These are phyloP conservation scores for Cyprinella venusta DNA, from an alignment of 2,797 vertebrate genomes.

Conservation along the genomic window DNA sequence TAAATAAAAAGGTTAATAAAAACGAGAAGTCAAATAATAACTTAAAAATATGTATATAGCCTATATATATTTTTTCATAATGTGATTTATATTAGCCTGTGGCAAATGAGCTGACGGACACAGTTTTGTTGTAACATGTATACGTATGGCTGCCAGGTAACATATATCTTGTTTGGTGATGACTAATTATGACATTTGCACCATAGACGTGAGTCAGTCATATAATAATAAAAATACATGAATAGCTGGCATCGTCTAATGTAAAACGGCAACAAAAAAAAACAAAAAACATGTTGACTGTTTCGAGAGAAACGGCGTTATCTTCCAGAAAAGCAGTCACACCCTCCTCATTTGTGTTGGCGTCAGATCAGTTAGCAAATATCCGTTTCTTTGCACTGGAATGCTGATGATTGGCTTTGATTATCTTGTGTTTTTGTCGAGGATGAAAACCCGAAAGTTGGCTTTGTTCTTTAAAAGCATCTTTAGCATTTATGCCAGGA, in stretches of 20 bases:
- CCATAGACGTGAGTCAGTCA: slow-evolving; percentile 18
- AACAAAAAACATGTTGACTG: slow-evolving; percentile 20
- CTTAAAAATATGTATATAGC: neutral
- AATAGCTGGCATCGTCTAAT: neutral
- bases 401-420: slow-evolving; percentile 59
- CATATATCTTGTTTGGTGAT: slow-evolving; percentile 42
- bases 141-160: slow-evolving; percentile 43
- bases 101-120: slow-evolving; percentile 40
- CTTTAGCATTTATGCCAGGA: slow-evolving; percentile 42
- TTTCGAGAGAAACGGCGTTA: slow-evolving; percentile 39
- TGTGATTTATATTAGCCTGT: slow-evolving; percentile 43
- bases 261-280: neutral
- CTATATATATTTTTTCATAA: neutral
- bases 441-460: slow-evolving; percentile 34
- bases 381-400: slow-evolving; percentile 44
- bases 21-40: neutral
- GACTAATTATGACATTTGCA: slow-evolving; percentile 21
- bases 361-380: slow-evolving; percentile 47
- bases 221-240: slow-evolving; percentile 27
- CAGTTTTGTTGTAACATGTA: slow-evolving; percentile 38
- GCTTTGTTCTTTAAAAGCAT: slow-evolving; percentile 45
- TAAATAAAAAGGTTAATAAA: neutral
- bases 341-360: slow-evolving; percentile 58
- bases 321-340: slow-evolving; percentile 51
- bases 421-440: slow-evolving; percentile 46